Evolutionary conservation across 2,113 vertebrate genomes (phyloP), one percentile per base, ranked within the genome.

Genomic region (Carlito syrichta): DNA sequence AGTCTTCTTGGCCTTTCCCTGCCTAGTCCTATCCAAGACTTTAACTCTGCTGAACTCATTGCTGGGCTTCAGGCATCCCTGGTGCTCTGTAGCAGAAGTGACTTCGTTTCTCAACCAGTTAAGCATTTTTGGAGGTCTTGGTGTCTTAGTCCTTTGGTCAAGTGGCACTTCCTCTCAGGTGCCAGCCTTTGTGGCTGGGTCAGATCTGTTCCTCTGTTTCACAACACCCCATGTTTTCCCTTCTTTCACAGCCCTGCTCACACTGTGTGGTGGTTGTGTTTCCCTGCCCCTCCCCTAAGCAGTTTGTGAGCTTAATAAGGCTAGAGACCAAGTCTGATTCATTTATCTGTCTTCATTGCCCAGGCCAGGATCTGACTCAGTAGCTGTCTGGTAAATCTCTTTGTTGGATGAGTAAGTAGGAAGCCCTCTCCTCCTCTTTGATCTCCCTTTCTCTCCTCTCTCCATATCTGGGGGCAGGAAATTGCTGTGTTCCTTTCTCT

Each of bases 71-170:
- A 35, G 71, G 8, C 54, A 82, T 94, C n/a, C 56, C 27, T 95
- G 60, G 23, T 86, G 19, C 79, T 95, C 86, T 69, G 45, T 94
- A 85, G 45, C 73, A 94, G 60, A 88, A 76, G 45, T 91, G 78
- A 89, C 54, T 74, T 84, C 23, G 9, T 96, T 89, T 96, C 66
- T 78, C 71, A 93, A 10, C 78, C 35, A 85, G 0, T 89, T 97
- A 76, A 92, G 85, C 52, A 66, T 90, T 96, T 94, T 58, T 95
- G 77, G 71, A 93, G 76, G 20, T 87, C 32, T 92, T 78, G 32
- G 11, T 62, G 56, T 89, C 38, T 95, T 82, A 78, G 85, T 86
- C 35, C 83, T 96, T 97, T 90, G n/a, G 45, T 96, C 35, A 79
- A n/a, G 38, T 84, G 56, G 66, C 32, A 38, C 35, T 38, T 76